Conservation (phyloP, 1,140 invertebrate species). For the Anthonomus grandis region DNA sequence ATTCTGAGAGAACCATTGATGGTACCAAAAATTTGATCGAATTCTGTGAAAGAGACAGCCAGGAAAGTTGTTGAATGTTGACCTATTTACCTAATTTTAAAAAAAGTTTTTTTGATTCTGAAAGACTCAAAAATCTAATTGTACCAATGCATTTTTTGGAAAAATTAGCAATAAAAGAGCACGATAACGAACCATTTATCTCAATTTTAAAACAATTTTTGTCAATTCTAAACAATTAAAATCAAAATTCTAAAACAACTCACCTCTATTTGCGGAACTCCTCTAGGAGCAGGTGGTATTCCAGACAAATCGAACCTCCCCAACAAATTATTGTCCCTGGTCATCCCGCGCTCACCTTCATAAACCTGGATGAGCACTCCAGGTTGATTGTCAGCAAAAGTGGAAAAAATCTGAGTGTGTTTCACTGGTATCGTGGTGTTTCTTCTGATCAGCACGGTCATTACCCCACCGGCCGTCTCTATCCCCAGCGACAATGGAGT, state of each 20-base stretch:
- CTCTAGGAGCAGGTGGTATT: constrained; percentile 59
- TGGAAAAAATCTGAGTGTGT: constrained; percentile 51
- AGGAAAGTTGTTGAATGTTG: too few relatives aligned
- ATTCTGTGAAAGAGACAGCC: too few relatives aligned
- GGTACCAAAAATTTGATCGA: too few relatives aligned
- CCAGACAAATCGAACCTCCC: constrained; percentile 67
- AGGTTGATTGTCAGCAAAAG: constrained; percentile 51
- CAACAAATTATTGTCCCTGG: constrained; percentile 66
- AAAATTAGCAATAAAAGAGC: too few relatives aligned
- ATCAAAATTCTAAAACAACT: too few relatives aligned
- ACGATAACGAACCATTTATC: too few relatives aligned
- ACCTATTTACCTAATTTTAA: too few relatives aligned
- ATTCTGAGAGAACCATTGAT: too few relatives aligned
- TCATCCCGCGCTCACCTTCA: constrained; percentile 66
- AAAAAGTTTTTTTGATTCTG: too few relatives aligned
- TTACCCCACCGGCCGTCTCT: constrained; percentile 50
- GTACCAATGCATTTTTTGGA: too few relatives aligned
- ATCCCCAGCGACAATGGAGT: constrained; percentile 43
- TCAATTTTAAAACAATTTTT: neutral
- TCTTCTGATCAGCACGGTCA: constrained; percentile 52
- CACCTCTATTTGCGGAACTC: constrained; percentile 42
- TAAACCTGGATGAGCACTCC: constrained; percentile 58
- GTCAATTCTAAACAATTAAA: too few relatives aligned
- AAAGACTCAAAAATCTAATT: too few relatives aligned
- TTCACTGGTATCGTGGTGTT: constrained; percentile 58